Conservation (phyloP, 2,797 vertebrate genomes). For the Neolamprologus multifasciatus region DNA sequence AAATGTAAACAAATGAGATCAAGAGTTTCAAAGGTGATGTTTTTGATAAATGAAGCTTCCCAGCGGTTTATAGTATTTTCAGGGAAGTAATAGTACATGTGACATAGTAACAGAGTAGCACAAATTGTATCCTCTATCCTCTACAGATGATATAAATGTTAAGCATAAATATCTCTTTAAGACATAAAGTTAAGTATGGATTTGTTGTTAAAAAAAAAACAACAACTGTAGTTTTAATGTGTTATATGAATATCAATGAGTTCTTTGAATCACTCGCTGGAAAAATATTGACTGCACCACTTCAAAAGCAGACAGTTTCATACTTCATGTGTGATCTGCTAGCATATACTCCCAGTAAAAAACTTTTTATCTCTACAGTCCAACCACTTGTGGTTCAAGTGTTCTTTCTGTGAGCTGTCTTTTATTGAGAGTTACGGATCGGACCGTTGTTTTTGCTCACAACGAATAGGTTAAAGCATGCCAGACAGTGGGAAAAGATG, state of each 20-base stretch:
- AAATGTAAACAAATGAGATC: too few species aligned
- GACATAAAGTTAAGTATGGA: background rate
- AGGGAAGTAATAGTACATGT: background rate
- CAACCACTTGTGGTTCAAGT: background rate
- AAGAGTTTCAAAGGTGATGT: background rate
- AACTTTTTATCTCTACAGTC: background rate
- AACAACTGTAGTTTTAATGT: background rate
- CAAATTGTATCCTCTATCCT: background rate
- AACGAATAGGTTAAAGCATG: conserved; percentile 16
- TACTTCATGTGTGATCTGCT: background rate
- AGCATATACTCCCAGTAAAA: background rate
- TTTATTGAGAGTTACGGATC: background rate
- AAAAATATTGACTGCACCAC: background rate
- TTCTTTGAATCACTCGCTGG: background rate
- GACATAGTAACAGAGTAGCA: background rate
- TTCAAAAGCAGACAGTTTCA: background rate
- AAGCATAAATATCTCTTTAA: background rate
- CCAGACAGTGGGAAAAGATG: background rate
- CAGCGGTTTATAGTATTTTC: background rate
- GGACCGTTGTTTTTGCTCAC: background rate
- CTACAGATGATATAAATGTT: background rate
- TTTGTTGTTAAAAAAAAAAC: background rate
- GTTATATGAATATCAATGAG: background rate
- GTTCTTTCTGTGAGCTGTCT: background rate
- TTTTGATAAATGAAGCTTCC: background rate